Evolutionary conservation across 2,888 invertebrate species (phyloP).

Genomic region (Lathronympha strigana): DNA sequence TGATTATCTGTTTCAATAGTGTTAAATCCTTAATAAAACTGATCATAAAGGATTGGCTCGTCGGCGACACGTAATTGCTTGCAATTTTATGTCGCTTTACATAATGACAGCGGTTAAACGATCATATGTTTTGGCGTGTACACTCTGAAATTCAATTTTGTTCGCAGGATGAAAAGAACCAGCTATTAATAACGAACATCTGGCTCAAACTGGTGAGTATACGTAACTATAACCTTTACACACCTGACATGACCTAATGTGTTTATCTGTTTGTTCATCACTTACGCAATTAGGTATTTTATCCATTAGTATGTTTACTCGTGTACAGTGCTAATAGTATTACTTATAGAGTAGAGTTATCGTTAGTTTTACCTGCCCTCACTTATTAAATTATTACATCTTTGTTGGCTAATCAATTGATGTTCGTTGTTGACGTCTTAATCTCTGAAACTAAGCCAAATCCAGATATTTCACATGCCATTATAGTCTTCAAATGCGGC

Average conservation of each 20-base stretch:
- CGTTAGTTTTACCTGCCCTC: background rate
- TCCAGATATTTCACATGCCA: too few species aligned
- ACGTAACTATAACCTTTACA: background rate
- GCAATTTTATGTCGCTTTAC: constrained; percentile 5
- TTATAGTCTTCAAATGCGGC: too few species aligned
- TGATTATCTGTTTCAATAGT: background rate
- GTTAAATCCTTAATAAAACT: background rate
- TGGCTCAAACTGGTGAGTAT: constrained; percentile 96
- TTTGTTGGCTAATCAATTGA: background rate
- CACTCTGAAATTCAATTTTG: constrained; percentile 47
- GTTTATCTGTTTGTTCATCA: constrained; percentile 43
- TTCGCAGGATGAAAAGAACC: constrained; percentile 98
- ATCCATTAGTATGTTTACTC: constrained; percentile 34
- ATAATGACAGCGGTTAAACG: constrained; percentile 4
- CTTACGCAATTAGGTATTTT: constrained; percentile 35
- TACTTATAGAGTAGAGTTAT: too few species aligned
- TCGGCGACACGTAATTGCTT: constrained; percentile 9
- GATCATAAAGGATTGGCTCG: background rate
- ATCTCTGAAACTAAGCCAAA: too few species aligned
- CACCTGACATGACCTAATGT: constrained; percentile 25
- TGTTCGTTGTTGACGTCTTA: too few species aligned
- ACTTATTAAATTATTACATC: background rate
- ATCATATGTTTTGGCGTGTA: constrained; percentile 1
- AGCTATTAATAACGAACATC: constrained; percentile 97
- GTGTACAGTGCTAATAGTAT: constrained; percentile 2